Evolutionary conservation across 2,113 vertebrate species (phyloP).

Genomic region (Piaya cayana): DNA sequence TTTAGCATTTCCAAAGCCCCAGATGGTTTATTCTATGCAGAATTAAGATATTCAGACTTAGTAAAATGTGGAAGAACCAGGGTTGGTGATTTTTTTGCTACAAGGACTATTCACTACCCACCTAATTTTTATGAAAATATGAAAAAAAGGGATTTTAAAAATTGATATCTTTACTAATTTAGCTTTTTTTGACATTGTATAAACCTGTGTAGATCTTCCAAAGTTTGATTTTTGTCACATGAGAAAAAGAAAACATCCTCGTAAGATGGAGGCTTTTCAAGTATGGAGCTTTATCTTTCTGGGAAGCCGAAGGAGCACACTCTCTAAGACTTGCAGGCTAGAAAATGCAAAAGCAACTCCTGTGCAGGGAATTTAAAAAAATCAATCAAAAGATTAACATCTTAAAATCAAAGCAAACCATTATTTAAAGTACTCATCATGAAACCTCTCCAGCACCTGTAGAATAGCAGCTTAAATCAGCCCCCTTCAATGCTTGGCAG

Average conservation of each 20-base stretch:
- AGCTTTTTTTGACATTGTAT: background rate
- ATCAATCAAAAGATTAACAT: accelerated
- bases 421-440: background rate
- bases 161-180: background rate
- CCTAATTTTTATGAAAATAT: background rate
- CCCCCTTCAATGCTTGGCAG: accelerated
- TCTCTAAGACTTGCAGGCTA: background rate
- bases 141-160: background rate
- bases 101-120: background rate
- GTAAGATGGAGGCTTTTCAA: background rate
- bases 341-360: background rate
- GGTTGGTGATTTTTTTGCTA: background rate
- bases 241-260: background rate
- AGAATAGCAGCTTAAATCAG: background rate
- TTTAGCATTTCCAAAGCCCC: background rate
- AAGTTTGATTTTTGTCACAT: background rate
- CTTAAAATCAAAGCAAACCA: background rate
- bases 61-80: background rate
- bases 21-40: background rate
- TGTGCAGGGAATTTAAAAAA: background rate
- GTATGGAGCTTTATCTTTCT: background rate
- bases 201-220: background rate
- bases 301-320: background rate
- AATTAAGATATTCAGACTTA: background rate
- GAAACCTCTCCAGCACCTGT: background rate